Percentiles rank a stretch among this genome's conserved stretches.
Conservation (phyloP, 2,888 invertebrate species). For the Lacanobia oleracea region DNA sequence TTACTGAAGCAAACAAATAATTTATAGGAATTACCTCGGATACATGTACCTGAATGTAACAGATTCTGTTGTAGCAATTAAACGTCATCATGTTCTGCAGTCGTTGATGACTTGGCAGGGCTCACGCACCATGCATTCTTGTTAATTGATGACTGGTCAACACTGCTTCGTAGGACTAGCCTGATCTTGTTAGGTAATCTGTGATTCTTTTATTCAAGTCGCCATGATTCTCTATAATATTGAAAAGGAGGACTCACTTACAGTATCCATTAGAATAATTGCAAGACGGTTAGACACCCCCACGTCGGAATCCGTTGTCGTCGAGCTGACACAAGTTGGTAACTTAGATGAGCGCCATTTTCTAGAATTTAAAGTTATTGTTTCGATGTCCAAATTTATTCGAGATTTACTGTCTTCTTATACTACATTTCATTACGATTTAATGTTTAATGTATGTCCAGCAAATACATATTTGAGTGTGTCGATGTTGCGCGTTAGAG, state of each 20-base stretch:
- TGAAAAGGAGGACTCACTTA: slow-evolving; percentile 9
- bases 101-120: slow-evolving; percentile 8
- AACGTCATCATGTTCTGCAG: slow-evolving; percentile 16
- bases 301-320: slow-evolving; percentile 58
- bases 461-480: slow-evolving; percentile 68
- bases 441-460: slow-evolving; percentile 80
- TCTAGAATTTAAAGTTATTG: slow-evolving; percentile 68
- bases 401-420: slow-evolving; percentile 82
- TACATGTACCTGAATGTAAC: slow-evolving; percentile 58
- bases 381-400: slow-evolving; percentile 85
- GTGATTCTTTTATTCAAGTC: slow-evolving; percentile 4
- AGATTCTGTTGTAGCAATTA: slow-evolving; percentile 35
- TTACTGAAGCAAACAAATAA: slow-evolving; percentile 36
- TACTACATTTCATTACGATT: slow-evolving; percentile 72
- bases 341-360: slow-evolving; percentile 64
- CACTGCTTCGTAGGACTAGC: slow-evolving; percentile 25
- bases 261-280: slow-evolving; percentile 24
- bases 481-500: slow-evolving; percentile 72
- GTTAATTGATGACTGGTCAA: slow-evolving; percentile 26
- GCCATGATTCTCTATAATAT: not conserved
- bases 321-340: slow-evolving; percentile 53
- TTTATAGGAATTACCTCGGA: slow-evolving; percentile 40
- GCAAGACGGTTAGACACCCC: slow-evolving; percentile 8
- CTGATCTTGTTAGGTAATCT: slow-evolving; percentile 6
- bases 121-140: slow-evolving; percentile 8